These are phyloP conservation scores for Leucophenga maculata DNA, from an alignment of 2,888 invertebrate genomes.

Conservation along the genomic window DNA sequence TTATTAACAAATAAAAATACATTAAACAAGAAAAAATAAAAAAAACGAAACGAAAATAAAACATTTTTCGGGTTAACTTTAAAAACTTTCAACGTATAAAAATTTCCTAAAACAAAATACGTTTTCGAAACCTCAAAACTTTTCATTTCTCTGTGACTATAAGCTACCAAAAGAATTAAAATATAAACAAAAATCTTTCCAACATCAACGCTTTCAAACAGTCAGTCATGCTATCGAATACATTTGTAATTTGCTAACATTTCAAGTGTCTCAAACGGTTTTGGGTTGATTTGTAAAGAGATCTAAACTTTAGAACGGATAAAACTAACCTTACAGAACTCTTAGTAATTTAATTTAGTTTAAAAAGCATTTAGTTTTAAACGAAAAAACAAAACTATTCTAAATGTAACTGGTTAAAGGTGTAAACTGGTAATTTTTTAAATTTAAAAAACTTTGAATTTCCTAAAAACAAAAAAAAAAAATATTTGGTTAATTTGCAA, in stretches of 20 bases:
- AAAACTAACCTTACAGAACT: conserved; percentile 41
- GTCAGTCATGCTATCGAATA: neutral
- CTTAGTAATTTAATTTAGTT: conserved; percentile 35
- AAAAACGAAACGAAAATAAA: conserved; percentile 67
- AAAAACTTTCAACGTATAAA: conserved; percentile 14
- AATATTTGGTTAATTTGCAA: conserved; percentile 57
- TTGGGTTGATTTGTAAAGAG: conserved; percentile 39
- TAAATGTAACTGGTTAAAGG: conserved; percentile 54
- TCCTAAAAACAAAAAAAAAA: neutral
- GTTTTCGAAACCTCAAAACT: conserved; percentile 37
- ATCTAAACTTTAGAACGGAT: conserved; percentile 34
- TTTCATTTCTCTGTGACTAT: conserved; percentile 21
- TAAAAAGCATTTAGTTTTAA: conserved; percentile 22
- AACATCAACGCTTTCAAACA: conserved; percentile 11
- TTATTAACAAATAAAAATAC: conserved; percentile 56
- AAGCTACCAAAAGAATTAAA: conserved; percentile 10
- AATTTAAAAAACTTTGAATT: neutral
- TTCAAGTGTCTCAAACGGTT: conserved; percentile 33
- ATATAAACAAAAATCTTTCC: neutral
- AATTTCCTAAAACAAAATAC: conserved; percentile 32
- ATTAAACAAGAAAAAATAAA: conserved; percentile 20
- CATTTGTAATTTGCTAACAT: neutral
- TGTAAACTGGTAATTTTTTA: conserved; percentile 40
- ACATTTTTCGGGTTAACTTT: conserved; percentile 70
- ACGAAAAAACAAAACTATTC: conserved; percentile 27